Conservation (phyloP, 2,113 vertebrate species). For the Boleophthalmus pectinirostris region DNA sequence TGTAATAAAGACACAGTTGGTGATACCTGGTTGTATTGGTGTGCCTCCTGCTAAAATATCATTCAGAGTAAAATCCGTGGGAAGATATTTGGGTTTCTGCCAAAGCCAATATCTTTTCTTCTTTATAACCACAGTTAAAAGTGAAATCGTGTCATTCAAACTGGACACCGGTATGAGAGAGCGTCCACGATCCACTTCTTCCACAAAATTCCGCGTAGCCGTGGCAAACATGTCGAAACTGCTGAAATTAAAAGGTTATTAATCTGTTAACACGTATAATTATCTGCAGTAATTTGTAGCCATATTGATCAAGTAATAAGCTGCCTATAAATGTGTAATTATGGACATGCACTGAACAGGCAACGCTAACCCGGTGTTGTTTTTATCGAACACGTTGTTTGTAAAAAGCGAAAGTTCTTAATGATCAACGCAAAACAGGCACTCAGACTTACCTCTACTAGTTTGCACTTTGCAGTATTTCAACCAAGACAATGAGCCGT, state of each 20-base stretch:
- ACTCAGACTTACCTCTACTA: background rate
- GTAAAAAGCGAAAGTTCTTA: background rate
- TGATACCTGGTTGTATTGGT: slow-evolving; percentile 83
- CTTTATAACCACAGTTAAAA: slow-evolving; percentile 86
- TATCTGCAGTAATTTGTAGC: background rate
- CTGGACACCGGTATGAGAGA: slow-evolving; percentile 83
- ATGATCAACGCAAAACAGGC: too few species aligned
- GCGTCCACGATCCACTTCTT: slow-evolving; percentile 84
- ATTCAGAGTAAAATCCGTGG: slow-evolving; percentile 82
- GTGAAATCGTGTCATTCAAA: slow-evolving; percentile 81
- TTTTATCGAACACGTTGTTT: background rate
- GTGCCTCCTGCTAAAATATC: slow-evolving; percentile 82
- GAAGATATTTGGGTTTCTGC: slow-evolving; percentile 87
- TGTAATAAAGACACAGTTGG: background rate
- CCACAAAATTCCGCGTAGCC: slow-evolving; percentile 88
- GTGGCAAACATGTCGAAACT: slow-evolving; percentile 86
- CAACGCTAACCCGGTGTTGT: background rate
- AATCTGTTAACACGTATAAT: background rate
- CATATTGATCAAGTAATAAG: background rate
- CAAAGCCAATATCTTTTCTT: slow-evolving; percentile 86
- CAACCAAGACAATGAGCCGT: background rate
- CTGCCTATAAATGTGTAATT: too few species aligned
- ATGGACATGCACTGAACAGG: too few species aligned
- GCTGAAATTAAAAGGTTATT: background rate
- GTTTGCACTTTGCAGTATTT: background rate